These are phyloP conservation scores for Cossypha niveicapilla DNA, from an alignment of 2,797 vertebrate genomes.

Conservation along the genomic window DNA sequence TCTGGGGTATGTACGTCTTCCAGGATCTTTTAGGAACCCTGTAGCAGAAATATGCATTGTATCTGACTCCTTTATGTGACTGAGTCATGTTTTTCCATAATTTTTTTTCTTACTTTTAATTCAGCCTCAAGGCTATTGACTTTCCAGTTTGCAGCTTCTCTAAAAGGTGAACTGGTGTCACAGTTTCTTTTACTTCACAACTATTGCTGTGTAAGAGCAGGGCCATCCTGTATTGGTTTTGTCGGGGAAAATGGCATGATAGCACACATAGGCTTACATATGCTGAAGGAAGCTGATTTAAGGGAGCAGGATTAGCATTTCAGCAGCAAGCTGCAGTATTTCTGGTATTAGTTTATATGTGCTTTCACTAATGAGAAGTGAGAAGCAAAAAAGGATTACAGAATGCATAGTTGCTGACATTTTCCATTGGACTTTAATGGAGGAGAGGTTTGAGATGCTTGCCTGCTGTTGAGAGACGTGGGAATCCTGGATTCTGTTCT, in stretches of 20 bases:
- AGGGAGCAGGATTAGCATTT: neutral
- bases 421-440: neutral
- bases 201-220: neutral
- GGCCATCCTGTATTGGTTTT: neutral
- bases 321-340: neutral
- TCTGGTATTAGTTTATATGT: neutral
- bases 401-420: neutral
- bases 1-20: neutral
- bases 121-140: neutral
- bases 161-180: neutral
- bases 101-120: neutral
- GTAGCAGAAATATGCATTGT: neutral
- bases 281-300: neutral
- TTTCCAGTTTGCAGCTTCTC: neutral
- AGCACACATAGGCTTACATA: neutral
- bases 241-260: neutral
- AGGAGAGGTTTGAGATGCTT: neutral
- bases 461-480: neutral
- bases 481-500: neutral
- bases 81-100: neutral
- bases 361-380: neutral
- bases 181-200: neutral
- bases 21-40: neutral
- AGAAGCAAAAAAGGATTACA: neutral
- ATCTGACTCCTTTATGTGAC: neutral